phyloP scores from a whole-genome alignment of 2,797 vertebrate species.

The Pipistrellus pipistrellus region DNA sequence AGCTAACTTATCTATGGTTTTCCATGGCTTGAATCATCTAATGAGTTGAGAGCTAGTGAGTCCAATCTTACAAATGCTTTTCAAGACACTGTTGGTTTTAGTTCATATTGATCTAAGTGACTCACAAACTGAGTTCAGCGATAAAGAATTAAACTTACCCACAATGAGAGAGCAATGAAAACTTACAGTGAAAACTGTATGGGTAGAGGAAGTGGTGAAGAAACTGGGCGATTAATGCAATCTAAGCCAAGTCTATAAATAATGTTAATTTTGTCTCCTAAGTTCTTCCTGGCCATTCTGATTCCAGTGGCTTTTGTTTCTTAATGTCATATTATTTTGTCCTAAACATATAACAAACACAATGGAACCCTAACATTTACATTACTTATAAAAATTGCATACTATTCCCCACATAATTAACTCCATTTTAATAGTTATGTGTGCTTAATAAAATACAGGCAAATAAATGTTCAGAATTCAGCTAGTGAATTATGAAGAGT shows the following conservation, averaged over 20 bases:
- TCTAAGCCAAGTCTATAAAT: background rate
- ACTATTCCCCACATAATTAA: background rate
- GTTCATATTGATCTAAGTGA: background rate
- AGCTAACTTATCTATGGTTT: background rate
- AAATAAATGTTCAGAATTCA: background rate
- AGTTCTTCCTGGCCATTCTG: background rate
- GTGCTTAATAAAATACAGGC: background rate
- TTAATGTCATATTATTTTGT: background rate
- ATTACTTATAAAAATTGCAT: background rate
- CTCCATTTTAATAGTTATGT: background rate
- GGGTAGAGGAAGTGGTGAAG: background rate
- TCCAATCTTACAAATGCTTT: background rate
- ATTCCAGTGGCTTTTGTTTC: background rate
- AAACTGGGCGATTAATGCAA: background rate
- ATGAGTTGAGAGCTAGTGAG: background rate
- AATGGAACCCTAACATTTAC: background rate
- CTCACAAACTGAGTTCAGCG: background rate
- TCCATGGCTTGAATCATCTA: background rate
- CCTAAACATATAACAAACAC: background rate
- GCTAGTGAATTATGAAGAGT: background rate
- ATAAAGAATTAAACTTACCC: background rate
- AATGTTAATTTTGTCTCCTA: background rate
- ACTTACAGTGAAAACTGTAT: background rate
- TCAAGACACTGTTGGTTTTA: background rate
- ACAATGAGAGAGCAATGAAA: background rate